Base-by-base conservation (phyloP, 1,140 invertebrate species). In the Daktulosphaira vitifoliae region DNA sequence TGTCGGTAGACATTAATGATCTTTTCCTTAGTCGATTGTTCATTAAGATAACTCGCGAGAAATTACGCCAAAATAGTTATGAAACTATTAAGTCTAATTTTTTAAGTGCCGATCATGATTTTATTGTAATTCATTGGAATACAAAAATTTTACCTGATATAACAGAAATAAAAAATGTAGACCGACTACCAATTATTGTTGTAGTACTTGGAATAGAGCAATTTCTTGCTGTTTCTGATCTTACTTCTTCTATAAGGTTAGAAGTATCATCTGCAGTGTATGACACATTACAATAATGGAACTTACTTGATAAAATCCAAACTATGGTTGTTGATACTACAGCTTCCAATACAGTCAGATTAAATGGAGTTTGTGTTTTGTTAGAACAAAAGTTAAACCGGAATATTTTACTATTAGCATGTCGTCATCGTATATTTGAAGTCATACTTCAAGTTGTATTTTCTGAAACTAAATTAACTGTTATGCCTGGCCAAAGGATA, bases 121-220 rank as follows among this genome's bases (percentile, higher is more conserved):
- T 46, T 46, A 20, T 46, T 46, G 44, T 46, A 9, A 46, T 46
- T 46, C 44, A 46, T 46, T 46, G 16, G 69, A 62, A 70, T 66
- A 67, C 59, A 50, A 72, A 71, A 62, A 20, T 70, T 18, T 46
- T 70, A 2, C 53, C 42, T 33, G 67, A 46, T 67, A 66, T 68
- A 23, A 49, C 20, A 18, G n/a, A n/a, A n/a, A n/a, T n/a, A n/a
- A n/a, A n/a, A n/a, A 42, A 42, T 25, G 23, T n/a, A 16, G 59
- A 65, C 13, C 23, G 59, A 5, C 26, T 65, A 9, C 20, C 42
- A 26, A 26, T 49, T n/a, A n/a, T n/a, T n/a, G n/a, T n/a, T n/a
- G 13, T 23, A 46, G 22, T 8, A n/a, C 15, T n/a, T 11, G 44
- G 23, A 26, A 8, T 46, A 42, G 62, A 65, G 23, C 39, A 65